Conservation (phyloP, 2,888 invertebrate species). For the Pollenia griseotomentosa region DNA sequence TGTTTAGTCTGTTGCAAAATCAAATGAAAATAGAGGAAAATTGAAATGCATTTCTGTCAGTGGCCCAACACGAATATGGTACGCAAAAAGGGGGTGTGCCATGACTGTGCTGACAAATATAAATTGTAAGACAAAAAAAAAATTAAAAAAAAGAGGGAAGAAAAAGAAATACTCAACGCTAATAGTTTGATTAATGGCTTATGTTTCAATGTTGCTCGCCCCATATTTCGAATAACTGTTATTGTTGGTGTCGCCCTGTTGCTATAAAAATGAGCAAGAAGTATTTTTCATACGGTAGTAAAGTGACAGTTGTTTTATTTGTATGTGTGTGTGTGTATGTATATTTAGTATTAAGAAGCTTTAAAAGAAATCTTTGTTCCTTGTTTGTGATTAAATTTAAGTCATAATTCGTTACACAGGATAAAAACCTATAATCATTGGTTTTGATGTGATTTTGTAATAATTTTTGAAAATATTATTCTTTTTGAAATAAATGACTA, state of each 20-base stretch:
- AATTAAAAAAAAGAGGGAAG: neutral
- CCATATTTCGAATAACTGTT: slow-evolving; percentile 43
- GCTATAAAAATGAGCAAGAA: slow-evolving; percentile 75
- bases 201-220: slow-evolving; percentile 72
- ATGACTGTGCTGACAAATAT: slow-evolving; percentile 72
- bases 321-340: neutral
- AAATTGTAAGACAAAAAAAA: slow-evolving; percentile 63
- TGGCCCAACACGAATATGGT: slow-evolving; percentile 1
- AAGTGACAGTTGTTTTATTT: slow-evolving; percentile 57
- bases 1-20: slow-evolving; percentile 43
- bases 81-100: slow-evolving; percentile 79
- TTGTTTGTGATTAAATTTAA: slow-evolving; percentile 69
- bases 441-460: slow-evolving; percentile 69
- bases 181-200: slow-evolving; percentile 85
- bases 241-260: slow-evolving; percentile 62
- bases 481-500: slow-evolving; percentile 40
- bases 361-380: slow-evolving; percentile 49
- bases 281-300: slow-evolving; percentile 39
- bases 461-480: slow-evolving; percentile 23
- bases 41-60: slow-evolving; percentile 64
- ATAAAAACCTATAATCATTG: slow-evolving; percentile 69
- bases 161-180: slow-evolving; percentile 76
- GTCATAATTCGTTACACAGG: slow-evolving; percentile 70
- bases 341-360: slow-evolving; percentile 56
- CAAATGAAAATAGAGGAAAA: slow-evolving; percentile 47